These are phyloP conservation scores for Dendrocopos noguchii DNA, from an alignment of 2,113 vertebrate genomes.

Conservation along the genomic window DNA sequence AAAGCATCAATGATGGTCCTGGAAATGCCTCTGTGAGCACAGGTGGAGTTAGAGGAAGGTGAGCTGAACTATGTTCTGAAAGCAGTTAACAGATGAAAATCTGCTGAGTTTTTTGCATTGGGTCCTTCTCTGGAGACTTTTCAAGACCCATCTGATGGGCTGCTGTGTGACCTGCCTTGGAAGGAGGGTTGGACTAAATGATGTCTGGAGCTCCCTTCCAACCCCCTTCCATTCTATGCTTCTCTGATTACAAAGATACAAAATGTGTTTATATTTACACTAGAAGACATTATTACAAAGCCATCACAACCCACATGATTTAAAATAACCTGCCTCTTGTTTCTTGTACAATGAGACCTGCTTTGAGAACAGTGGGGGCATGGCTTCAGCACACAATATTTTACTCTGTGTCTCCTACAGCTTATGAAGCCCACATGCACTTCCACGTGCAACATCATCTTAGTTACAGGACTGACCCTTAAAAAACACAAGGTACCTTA, in stretches of 20 bases:
- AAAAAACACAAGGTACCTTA: neutral
- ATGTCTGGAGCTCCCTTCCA: no score
- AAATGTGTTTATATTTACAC: no score
- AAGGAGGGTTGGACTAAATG: no score
- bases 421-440: neutral
- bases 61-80: neutral
- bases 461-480: neutral
- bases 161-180: no score
- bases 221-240: no score
- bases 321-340: neutral
- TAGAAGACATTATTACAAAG: no score
- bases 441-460: neutral
- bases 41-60: neutral
- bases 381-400: neutral
- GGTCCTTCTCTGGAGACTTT: no score
- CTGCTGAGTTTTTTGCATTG: neutral
- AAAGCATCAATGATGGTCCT: neutral
- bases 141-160: no score
- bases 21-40: neutral
- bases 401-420: neutral
- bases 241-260: no score
- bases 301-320: neutral
- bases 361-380: conserved; percentile 5
- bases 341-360: neutral
- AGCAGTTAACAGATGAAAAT: neutral